Evolutionary conservation across 2,113 vertebrate genomes (phyloP), one percentile per base, ranked within the genome.

Genomic region (Mobula birostris): DNA sequence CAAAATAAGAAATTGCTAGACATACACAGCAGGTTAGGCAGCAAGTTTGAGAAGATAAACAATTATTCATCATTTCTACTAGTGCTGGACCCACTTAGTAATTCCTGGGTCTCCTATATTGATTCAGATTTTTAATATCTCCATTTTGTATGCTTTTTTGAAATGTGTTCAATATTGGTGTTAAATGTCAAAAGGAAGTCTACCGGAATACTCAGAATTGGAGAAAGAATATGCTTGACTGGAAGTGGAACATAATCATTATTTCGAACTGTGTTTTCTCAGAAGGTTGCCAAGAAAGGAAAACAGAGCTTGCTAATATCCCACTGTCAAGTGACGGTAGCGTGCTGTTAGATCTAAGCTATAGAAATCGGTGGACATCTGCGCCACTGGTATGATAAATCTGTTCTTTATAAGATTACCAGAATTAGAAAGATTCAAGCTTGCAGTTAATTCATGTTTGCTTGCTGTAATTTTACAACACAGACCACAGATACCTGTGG

Each of bases 261-360:
- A 48, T 48, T 21, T 85, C 48, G 48, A 66, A 66, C 15, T 66
- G 29, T 90, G 85, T 90, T 93, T 5, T 93, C 17, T 56, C 91
- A 74, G 91, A 93, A 74, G 70, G 40, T 74, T 93, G 91, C 36
- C 68, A 56, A 93, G 91, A 74, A 93, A 93, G 56, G 91, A 70
- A 93, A 48, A 74, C 91, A 56, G 70, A 56, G 5, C 27, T 93
- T 93, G 91, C 32, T 93, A 48, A 72, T 27, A 32, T 93, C 21
- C 21, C 91, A 29, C 70, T 27, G 4, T 15, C 91, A 56, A 74
- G 91, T 76, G 36, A 74, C 17, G 91, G 70, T 6, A 74, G 40
- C 12, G 68, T 93, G 68, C 68, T 92, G 66, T 70, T 92, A 68
- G 88, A 72, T 24, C 24, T 92, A 32, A 11, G 88, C 70, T 74